Base-by-base conservation (phyloP, 2,113 vertebrate genomes). In the Papio anubis region DNA sequence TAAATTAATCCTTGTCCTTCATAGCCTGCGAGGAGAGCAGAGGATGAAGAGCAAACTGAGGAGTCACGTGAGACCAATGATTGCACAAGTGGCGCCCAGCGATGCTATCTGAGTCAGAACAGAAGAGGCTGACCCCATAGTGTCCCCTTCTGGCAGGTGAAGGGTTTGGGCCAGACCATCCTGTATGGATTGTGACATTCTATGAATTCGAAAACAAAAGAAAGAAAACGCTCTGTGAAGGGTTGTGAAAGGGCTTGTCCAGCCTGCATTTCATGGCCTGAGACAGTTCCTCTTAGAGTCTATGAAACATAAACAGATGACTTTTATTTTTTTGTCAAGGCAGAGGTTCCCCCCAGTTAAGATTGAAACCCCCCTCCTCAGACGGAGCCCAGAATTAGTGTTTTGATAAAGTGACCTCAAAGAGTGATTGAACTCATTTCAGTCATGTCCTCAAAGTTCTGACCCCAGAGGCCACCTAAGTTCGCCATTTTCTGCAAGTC, bases 1-100 rank as follows among this genome's bases (percentile, higher is more conserved):
- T 98, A 98, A 98, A 98, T 98, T 98, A 98, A 98, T 98, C 97
- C 97, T 82, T 82, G 87, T 96, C 95, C 87, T 98, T 96, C 97
- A 93, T 85, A 97, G 94, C 97, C 98, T 88, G 90, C 61, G 88
- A 98, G 97, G 95, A 94, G 96, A 78, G 90, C 81, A 95, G 96
- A 97, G 98, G 98, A 98, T 98, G 98, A 98, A 98, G 98, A 93
- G 97, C 96, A 81, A 3, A 91, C 64, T 21, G 96, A 45, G 93
- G 96, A 25, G 81, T 97, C 95, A 97, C 93, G 96, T 90, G 96
- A 98, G 98, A 97, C 94, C 97, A 95, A 91, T 76, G 73, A 93
- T 87, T 50, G 88, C 91, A 87, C 91, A 70, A 89, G n/a, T 21
- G 79, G 72, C 81, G 84, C 79, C 32, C 87, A 94, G 96, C 50